A percentile compares a stretch with the other conserved stretches of the same genome.
Conservation (phyloP, 2,113 vertebrate species). For the Dromas ardeola region DNA sequence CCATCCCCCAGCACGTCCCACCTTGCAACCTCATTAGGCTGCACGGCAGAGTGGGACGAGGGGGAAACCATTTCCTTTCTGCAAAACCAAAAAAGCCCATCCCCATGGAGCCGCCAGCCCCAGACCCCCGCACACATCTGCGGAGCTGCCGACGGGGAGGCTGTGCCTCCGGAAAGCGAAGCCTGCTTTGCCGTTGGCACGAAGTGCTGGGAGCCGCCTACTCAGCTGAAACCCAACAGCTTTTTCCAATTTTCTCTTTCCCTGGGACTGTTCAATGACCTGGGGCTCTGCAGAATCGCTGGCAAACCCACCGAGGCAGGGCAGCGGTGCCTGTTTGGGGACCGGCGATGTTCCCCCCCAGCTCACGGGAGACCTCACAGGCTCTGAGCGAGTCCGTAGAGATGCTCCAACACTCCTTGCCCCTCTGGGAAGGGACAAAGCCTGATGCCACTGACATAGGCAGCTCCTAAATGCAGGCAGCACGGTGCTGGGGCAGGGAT, state of each 20-base stretch:
- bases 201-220: constrained; percentile 24
- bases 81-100: not conserved
- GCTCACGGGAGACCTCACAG: not conserved
- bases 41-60: not conserved
- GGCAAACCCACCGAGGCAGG: not conserved
- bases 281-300: not conserved
- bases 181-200: constrained; percentile 48
- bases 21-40: not conserved
- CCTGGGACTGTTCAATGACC: constrained; percentile 26
- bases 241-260: constrained; percentile 63
- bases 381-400: accelerated
- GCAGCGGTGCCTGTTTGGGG: not conserved
- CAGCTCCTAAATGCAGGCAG: not conserved
- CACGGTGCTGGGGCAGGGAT: accelerated
- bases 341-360: accelerated
- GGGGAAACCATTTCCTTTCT: constrained; percentile 40
- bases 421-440: not conserved
- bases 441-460: not conserved
- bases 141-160: not conserved
- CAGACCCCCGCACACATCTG: constrained; percentile 22
- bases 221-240: constrained; percentile 60
- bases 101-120: not conserved
- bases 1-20: not conserved
- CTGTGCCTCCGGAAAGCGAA: constrained; percentile 56
- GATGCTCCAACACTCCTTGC: not conserved